phyloP scores from a whole-genome alignment of 2,113 vertebrate genomes.

The Chaetura pelagica region DNA sequence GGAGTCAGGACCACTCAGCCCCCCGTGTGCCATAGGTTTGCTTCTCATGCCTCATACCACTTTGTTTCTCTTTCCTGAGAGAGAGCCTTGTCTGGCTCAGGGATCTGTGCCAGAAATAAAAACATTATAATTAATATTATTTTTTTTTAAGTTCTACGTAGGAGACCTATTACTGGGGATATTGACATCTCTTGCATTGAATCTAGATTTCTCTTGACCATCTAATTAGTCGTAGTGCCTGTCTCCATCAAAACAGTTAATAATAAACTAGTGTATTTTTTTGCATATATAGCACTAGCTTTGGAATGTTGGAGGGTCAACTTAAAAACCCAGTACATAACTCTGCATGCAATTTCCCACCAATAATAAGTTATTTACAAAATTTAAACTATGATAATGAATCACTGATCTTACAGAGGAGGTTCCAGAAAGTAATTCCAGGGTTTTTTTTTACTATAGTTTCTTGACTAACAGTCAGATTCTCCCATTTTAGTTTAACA shows the following conservation, averaged over 20 bases:
- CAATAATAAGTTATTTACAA: background rate
- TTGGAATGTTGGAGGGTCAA: background rate
- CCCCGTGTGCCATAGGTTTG: background rate
- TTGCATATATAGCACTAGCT: background rate
- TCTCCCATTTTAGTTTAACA: background rate
- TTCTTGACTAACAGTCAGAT: background rate
- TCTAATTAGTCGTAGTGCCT: background rate
- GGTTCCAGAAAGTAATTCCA: background rate
- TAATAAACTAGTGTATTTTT: background rate
- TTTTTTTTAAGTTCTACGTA: background rate
- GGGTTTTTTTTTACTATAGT: background rate
- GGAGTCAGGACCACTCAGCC: background rate
- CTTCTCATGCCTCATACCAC: background rate
- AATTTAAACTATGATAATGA: background rate
- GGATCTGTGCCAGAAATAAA: background rate
- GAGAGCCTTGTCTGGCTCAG: background rate
- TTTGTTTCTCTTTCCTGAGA: background rate
- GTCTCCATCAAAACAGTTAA: background rate
- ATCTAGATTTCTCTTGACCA: background rate
- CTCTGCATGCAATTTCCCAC: background rate
- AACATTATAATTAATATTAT: background rate
- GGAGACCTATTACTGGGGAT: background rate
- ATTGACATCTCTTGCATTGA: background rate
- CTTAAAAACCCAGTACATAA: background rate
- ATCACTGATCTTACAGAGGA: background rate